These are phyloP conservation scores for Pollachius pollachius DNA, from an alignment of 2,113 vertebrate genomes.

Conservation along the genomic window DNA sequence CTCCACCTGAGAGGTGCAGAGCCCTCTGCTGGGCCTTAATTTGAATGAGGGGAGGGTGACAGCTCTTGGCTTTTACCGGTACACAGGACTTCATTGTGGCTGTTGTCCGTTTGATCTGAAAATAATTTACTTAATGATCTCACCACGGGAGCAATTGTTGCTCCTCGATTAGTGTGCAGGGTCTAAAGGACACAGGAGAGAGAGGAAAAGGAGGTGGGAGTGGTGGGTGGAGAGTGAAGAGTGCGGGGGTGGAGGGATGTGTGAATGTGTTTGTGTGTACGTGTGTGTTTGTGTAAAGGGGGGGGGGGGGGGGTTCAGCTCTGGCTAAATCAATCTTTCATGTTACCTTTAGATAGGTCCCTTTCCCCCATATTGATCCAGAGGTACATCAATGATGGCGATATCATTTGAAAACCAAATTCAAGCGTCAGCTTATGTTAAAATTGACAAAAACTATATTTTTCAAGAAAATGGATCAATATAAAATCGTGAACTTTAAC, in stretches of 20 bases:
- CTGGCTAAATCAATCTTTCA: slow-evolving; percentile 56
- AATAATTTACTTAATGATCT: slow-evolving; percentile 99
- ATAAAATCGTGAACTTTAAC: too few species aligned
- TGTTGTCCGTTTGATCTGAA: slow-evolving; percentile 99
- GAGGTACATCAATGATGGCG: slow-evolving; percentile 27
- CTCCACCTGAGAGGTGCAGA: slow-evolving; percentile 88
- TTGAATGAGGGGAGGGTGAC: slow-evolving; percentile 79
- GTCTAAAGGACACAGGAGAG: slow-evolving; percentile 97
- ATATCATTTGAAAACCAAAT: not conserved
- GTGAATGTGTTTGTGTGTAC: not conserved
- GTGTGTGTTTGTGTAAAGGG: too few species aligned
- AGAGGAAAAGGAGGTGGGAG: slow-evolving; percentile 80
- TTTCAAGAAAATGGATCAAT: too few species aligned
- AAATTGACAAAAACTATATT: too few species aligned
- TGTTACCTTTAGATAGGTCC: slow-evolving; percentile 51
- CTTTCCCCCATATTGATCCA: slow-evolving; percentile 50
- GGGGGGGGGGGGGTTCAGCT: slow-evolving; percentile 42
- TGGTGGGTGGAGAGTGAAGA: slow-evolving; percentile 4
- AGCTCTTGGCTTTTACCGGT: slow-evolving; percentile 94
- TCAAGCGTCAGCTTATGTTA: too few species aligned
- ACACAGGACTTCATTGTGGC: slow-evolving; percentile 97
- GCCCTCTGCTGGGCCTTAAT: slow-evolving; percentile 93
- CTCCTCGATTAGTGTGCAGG: slow-evolving; percentile 95
- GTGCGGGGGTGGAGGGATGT: slow-evolving; percentile 14
- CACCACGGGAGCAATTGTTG: slow-evolving; percentile 97